Percentiles rank a stretch among this genome's conserved stretches.
These are phyloP conservation scores for Aramus guarauna DNA, from an alignment of 2,113 vertebrate genomes.

Conservation along the genomic window DNA sequence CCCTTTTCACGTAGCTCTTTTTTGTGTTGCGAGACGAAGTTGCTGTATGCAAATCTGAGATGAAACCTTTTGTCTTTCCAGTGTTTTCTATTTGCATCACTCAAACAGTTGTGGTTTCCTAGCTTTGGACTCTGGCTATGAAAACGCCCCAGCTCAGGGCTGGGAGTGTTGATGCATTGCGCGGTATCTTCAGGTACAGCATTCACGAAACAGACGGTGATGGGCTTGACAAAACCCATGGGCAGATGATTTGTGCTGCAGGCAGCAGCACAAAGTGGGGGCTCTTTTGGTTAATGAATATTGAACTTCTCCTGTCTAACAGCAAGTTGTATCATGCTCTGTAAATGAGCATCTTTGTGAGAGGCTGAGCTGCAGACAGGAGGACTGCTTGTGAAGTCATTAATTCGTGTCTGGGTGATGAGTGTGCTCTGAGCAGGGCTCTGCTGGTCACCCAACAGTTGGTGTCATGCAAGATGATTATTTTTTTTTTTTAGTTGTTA, in stretches of 20 bases:
- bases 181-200: neutral
- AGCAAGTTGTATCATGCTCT: neutral
- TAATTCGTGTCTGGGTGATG: neutral
- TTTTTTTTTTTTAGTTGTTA: neutral
- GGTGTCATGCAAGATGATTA: neutral
- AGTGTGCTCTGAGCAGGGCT: neutral
- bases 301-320: neutral
- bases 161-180: neutral
- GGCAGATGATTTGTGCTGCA: neutral
- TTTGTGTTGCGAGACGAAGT: neutral
- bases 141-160: neutral
- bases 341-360: neutral
- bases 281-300: neutral
- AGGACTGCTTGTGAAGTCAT: neutral
- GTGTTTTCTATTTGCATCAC: neutral
- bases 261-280: neutral
- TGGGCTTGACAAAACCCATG: neutral
- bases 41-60: neutral
- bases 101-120: neutral
- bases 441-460: neutral
- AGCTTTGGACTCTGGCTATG: neutral
- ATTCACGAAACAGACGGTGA: neutral
- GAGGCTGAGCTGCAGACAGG: neutral
- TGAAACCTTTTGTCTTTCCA: neutral
- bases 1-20: neutral